Conservation (phyloP, 92 coral and sea anemone genomes). For the Anthopleura xanthogrammica region DNA sequence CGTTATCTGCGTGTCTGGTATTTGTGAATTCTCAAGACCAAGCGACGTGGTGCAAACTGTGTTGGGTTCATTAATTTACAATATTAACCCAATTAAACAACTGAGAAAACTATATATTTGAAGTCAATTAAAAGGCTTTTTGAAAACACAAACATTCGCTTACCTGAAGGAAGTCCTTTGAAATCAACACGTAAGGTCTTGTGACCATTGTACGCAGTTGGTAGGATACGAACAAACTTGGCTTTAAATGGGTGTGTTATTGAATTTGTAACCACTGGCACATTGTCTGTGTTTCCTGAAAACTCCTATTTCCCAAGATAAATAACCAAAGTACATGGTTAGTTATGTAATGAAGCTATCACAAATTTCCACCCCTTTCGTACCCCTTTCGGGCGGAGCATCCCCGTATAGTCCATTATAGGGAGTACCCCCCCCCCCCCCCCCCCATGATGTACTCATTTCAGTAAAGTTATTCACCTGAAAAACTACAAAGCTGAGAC, state of each 20-base stretch:
- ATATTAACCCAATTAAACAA: too few relatives aligned
- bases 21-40: slow-evolving; percentile 29
- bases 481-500: too few relatives aligned
- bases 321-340: background rate
- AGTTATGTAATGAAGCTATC: too few relatives aligned
- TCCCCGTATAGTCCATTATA: too few relatives aligned
- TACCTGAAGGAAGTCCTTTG: slow-evolving; percentile 17
- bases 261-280: background rate
- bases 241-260: slow-evolving; percentile 4
- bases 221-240: slow-evolving; percentile 26
- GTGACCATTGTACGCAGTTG: background rate
- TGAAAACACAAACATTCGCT: background rate
- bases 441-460: too few relatives aligned
- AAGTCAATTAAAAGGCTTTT: background rate
- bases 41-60: slow-evolving; percentile 20
- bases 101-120: background rate
- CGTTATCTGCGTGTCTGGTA: slow-evolving; percentile 19
- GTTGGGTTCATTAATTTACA: too few relatives aligned
- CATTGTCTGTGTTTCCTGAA: slow-evolving; percentile 7
- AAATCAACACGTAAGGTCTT: slow-evolving; percentile 9
- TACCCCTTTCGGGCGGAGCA: too few relatives aligned
- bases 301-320: background rate
- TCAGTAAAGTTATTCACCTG: too few relatives aligned
- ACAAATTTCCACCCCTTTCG: too few relatives aligned
- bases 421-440: too few relatives aligned